These are phyloP conservation scores for Panthera tigris DNA, from an alignment of 2,113 vertebrate genomes.

Conservation along the genomic window DNA sequence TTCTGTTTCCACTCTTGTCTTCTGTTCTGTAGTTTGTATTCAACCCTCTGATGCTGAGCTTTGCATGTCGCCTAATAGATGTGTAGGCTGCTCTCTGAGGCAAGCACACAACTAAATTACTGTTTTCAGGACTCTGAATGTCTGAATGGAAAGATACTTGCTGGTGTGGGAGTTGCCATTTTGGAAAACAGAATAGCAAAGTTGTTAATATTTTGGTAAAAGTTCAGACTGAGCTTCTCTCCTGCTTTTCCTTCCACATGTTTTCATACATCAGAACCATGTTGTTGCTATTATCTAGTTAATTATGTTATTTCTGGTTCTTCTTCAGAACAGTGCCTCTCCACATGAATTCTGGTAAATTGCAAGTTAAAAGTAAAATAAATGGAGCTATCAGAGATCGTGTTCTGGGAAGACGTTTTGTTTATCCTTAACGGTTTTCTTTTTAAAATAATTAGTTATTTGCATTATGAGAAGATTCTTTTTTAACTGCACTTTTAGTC, in stretches of 20 bases:
- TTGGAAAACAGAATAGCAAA: slow-evolving; percentile 55
- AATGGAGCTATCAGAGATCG: neutral
- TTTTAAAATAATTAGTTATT: slow-evolving; percentile 40
- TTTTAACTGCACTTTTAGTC: slow-evolving; percentile 12
- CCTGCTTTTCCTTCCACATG: slow-evolving; percentile 44
- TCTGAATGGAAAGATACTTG: slow-evolving; percentile 69
- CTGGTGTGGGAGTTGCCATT: slow-evolving; percentile 56
- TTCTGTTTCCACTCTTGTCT: neutral
- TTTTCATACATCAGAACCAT: slow-evolving; percentile 50
- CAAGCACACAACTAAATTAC: slow-evolving; percentile 33
- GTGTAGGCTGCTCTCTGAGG: slow-evolving; percentile 33
- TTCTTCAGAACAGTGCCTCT: slow-evolving; percentile 27
- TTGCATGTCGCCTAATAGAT: slow-evolving; percentile 52
- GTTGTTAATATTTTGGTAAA: slow-evolving; percentile 68
- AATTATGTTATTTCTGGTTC: slow-evolving; percentile 43
- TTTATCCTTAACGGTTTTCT: slow-evolving; percentile 39
- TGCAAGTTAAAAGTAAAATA: slow-evolving; percentile 52
- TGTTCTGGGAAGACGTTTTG: neutral
- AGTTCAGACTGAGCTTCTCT: slow-evolving; percentile 39
- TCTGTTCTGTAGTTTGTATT: neutral
- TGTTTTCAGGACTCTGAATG: slow-evolving; percentile 59
- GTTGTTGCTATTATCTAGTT: slow-evolving; percentile 50
- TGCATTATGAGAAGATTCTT: slow-evolving; percentile 16
- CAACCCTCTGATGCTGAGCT: slow-evolving; percentile 9
- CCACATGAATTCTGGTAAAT: slow-evolving; percentile 21